Percentiles rank a stretch among this genome's conserved stretches.
Conservation (phyloP, 1,140 invertebrate genomes). For the Teleopsis dalmanni region DNA sequence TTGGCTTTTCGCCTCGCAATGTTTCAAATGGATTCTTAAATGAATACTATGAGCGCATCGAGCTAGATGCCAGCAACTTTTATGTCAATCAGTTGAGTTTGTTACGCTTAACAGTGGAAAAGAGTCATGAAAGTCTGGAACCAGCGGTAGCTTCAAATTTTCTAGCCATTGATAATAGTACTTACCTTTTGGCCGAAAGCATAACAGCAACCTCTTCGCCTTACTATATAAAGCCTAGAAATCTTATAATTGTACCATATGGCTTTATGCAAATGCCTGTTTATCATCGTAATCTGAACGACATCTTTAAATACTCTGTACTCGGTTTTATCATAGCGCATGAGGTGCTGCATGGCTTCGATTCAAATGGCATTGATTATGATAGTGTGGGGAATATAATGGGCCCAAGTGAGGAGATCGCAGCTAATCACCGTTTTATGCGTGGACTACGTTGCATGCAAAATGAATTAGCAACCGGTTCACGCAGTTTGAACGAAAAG, state of each 20-base stretch:
- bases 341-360: conserved; percentile 34
- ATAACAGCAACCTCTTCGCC: conserved; percentile 31
- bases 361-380: conserved; percentile 32
- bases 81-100: conserved; percentile 33
- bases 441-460: conserved; percentile 32
- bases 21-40: conserved; percentile 16
- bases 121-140: conserved; percentile 21
- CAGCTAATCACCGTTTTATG: conserved; percentile 23
- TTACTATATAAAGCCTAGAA: conserved; percentile 28
- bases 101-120: conserved; percentile 24
- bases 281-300: conserved; percentile 28
- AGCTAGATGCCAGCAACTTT: conserved; percentile 26
- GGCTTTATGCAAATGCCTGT: conserved; percentile 31
- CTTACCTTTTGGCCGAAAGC: conserved; percentile 24
- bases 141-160: neutral
- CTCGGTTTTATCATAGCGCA: conserved; percentile 32
- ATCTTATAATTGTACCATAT: conserved; percentile 30
- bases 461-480: conserved; percentile 30
- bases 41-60: conserved; percentile 20
- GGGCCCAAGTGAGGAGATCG: conserved; percentile 36
- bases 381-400: conserved; percentile 32
- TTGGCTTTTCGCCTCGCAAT: conserved; percentile 25
- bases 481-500: conserved; percentile 32
- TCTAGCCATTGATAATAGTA: neutral
- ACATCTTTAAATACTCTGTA: conserved; percentile 31